Evolutionary conservation across 2,888 invertebrate species (phyloP), one percentile per base, ranked within the genome.

Genomic region (Pristionchus exspectatus): DNA sequence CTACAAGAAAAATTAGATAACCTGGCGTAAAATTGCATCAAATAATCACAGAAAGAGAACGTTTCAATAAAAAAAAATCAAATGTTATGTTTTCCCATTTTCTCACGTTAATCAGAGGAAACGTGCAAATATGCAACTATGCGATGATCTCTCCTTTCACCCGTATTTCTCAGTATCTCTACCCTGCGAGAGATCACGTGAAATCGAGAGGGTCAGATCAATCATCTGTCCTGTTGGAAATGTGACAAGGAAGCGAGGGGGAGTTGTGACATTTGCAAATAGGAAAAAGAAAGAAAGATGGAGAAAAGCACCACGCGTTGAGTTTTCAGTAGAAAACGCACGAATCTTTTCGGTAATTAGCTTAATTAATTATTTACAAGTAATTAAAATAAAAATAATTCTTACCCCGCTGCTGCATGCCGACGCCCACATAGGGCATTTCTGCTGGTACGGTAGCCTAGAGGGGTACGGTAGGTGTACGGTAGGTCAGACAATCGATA

Each of bases 361-460:
- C 1, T 14, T 69, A 27, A 30, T 69, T 72, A 30, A 14, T 7
- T 27, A 66, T 12, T 24, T 66, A n/a, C n/a, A 66, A 66, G 16
- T 74, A 81, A 72, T 33, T 33, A 12, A 72, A 30, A 33, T 33
- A 44, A n/a, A 50, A 54, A 24, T 10, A 81, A 50, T 1, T n/a
- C 50, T 50, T 27, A 81, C 81, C 27, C 50, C 50, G 81, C 81
- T 81, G 81, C 81, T 81, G 81, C 27, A 81, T 81, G 81, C 81
- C 81, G 2, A 81, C 27, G 81, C 81, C 81, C 81, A 81, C 81
- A 27, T 81, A 81, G 12, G 81, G 81, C 81, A 81, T 81, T 2
- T n/a, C 21, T 24, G 21, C 27, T 16, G 44, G 59, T 59, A 59
- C 59, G 59, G 21, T 59, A 59, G 59, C 2, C 24, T 18, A 18